Evolutionary conservation across 2,797 vertebrate genomes (phyloP).

Genomic region (Chaetophractus vellerosus): DNA sequence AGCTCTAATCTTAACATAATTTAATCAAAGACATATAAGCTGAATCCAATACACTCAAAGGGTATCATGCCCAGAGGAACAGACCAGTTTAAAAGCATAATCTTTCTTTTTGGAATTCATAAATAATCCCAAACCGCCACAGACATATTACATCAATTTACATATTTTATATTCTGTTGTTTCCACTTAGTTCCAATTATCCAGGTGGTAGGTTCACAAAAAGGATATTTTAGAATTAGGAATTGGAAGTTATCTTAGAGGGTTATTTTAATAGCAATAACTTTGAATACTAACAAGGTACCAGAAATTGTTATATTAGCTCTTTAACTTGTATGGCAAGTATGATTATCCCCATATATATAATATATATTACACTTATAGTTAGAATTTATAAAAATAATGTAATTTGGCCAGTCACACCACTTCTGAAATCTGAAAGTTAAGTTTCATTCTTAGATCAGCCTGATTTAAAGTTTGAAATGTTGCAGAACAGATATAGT

Average conservation of each 20-base stretch:
- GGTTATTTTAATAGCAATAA: background rate
- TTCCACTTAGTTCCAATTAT: background rate
- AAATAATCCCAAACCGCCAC: background rate
- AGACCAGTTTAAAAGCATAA: too few species aligned
- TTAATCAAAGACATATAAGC: too few species aligned
- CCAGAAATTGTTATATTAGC: background rate
- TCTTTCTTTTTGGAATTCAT: too few species aligned
- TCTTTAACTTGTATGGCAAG: background rate
- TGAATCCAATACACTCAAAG: too few species aligned
- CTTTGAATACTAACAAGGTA: background rate
- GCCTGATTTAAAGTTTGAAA: background rate
- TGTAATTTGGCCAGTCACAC: background rate
- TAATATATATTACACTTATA: background rate
- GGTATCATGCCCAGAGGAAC: too few species aligned
- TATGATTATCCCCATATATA: background rate
- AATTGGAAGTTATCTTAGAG: background rate
- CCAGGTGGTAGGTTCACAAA: background rate
- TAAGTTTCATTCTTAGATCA: background rate
- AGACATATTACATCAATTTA: background rate
- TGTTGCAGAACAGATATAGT: too few species aligned
- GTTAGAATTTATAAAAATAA: background rate
- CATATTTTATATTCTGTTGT: background rate
- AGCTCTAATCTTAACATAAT: too few species aligned
- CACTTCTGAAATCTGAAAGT: background rate
- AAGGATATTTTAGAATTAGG: background rate